These are phyloP conservation scores for Oostethus manadensis DNA, from an alignment of 2,113 vertebrate species.

Conservation along the genomic window DNA sequence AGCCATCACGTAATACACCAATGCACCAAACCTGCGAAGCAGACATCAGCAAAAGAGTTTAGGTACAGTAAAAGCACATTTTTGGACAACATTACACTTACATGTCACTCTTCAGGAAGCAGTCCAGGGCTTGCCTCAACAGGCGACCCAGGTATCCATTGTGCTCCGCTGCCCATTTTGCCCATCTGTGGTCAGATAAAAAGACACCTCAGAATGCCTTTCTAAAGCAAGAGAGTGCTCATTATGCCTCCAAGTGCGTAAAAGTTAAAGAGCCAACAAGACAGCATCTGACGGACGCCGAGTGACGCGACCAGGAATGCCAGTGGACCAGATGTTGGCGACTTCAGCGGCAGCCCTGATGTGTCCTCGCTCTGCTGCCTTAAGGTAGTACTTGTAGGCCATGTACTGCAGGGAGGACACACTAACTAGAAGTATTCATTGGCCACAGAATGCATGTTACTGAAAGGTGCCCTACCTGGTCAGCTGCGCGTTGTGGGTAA, in stretches of 20 bases:
- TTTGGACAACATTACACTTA: conserved; percentile 27
- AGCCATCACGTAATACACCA: conserved; percentile 69
- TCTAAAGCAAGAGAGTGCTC: neutral
- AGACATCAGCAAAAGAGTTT: neutral
- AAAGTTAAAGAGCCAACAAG: conserved; percentile 51
- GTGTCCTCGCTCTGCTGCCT: conserved; percentile 67
- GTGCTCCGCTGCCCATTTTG: conserved; percentile 74
- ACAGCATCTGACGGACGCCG: conserved; percentile 65
- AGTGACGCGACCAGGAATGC: conserved; percentile 58
- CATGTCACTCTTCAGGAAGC: conserved; percentile 67
- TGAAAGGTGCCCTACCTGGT: conserved; percentile 38
- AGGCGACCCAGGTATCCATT: conserved; percentile 74
- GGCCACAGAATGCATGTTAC: neutral
- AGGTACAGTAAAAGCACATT: too few relatives aligned
- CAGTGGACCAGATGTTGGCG: conserved; percentile 68
- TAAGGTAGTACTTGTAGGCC: conserved; percentile 72
- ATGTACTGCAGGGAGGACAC: conserved; percentile 50
- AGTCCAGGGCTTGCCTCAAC: conserved; percentile 70
- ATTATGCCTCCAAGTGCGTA: neutral
- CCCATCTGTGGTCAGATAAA: conserved; percentile 61
- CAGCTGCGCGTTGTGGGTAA: conserved; percentile 67
- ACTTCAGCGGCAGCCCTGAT: conserved; percentile 61
- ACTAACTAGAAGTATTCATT: neutral
- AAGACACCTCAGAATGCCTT: conserved; percentile 6
- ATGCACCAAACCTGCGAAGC: conserved; percentile 60